Evolutionary conservation across 2,888 invertebrate species (phyloP), one percentile per base, ranked within the genome.

Genomic region (Agrypnus murinus): DNA sequence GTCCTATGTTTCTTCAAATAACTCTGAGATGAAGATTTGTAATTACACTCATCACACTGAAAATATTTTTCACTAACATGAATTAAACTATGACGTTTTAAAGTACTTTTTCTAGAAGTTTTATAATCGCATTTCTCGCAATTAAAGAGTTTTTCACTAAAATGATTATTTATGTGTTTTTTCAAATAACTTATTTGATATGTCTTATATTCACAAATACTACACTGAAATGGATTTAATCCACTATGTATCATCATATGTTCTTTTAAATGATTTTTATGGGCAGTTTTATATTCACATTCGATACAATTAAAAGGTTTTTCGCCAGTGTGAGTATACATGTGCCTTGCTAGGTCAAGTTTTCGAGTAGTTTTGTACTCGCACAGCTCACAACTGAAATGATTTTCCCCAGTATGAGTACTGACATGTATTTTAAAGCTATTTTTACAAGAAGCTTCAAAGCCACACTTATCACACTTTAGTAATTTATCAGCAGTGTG

Each of bases 151-250:
- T 14, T 46, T 25, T 43, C 46, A 1, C 46, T 32, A 6, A 14
- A 34, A 12, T 66, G 66, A 17, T 34, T 5, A 1, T 17, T 12
- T 17, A 59, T 32, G 50, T 66, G 66, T 36, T n/a, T 8, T 36
- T 36, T 2, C 2, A 36, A n/a, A 2, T n/a, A 8, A 36, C 36
- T 8, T 6, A 8, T 36, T 6, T 10, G 8, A 10, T 2, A 10
- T 2, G 10, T 10, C 7, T 9, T 3, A 36, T 10, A 36, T 2
- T 36, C 36, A 36, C 36, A 36, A 2, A 36, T 10, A 10, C n/a
- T 9, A n/a, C 36, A 36, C n/a, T 36, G 36, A n/a, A 10, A 6
- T 3, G 36, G 36, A 8, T 36, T 36, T n/a, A 10, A 8, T 4
- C 36, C 36, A n/a, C 10, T 36, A n/a, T 36, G 36, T 2, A 10